Evolutionary conservation across 2,113 vertebrate genomes (phyloP).

Genomic region (Budorcas taxicolor): DNA sequence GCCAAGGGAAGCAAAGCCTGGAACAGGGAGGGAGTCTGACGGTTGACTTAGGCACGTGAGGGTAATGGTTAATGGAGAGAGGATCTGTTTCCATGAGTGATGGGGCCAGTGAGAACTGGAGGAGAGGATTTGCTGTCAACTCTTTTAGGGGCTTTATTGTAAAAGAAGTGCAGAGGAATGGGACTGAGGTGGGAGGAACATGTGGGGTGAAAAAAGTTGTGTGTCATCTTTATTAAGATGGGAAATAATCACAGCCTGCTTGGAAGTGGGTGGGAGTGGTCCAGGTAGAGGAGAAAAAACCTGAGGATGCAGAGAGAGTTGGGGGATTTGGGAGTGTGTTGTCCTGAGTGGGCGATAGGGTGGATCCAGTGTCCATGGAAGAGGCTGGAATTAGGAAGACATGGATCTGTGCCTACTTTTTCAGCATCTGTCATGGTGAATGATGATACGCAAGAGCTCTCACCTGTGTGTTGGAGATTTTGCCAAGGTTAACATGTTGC

Average conservation of each 20-base stretch:
- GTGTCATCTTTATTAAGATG: background rate
- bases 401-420: background rate
- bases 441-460: fast-evolving
- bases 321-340: fast-evolving
- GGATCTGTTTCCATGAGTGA: fast-evolving
- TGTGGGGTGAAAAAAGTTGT: fast-evolving
- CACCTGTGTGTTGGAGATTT: background rate
- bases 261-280: background rate
- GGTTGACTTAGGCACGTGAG: fast-evolving
- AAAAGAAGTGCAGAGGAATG: background rate
- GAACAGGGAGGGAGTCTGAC: fast-evolving
- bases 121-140: fast-evolving
- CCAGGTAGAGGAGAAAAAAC: background rate
- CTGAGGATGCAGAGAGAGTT: background rate
- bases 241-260: fast-evolving
- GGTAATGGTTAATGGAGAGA: too few species aligned
- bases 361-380: fast-evolving
- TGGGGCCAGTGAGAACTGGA: background rate
- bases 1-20: background rate
- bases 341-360: background rate
- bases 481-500: background rate
- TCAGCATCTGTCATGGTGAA: fast-evolving
- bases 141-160: background rate
- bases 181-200: fast-evolving
- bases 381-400: background rate